Base-by-base conservation (phyloP, 2,888 invertebrate genomes). In the Oscheius sp. region DNA sequence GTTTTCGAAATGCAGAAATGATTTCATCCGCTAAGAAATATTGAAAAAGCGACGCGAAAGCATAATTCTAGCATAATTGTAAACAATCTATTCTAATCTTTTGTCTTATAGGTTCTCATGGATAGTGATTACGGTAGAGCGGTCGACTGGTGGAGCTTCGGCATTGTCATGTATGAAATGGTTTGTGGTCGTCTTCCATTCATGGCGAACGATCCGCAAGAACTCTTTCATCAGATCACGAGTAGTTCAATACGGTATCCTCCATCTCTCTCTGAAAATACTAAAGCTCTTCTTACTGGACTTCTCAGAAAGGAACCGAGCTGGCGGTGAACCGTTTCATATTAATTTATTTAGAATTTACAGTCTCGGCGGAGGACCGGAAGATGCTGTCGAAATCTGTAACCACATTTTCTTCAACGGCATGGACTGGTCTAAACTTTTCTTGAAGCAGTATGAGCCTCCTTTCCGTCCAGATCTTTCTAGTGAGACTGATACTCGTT, bases 111-210 rank as follows among this genome's bases (percentile, higher is more conserved):
- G 90, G 92, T 94, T 82, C 90, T 97, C 75, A 96, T 96, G 88
- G 97, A 97, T 89, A 94, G 93, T 85, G 95, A 97, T 90, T 95
- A 95, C 87, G 94, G 94, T 1, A 90, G 93, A 75, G 93, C 93
- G 12, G 95, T 95, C n/a, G 94, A 95, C 88, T 95, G 94, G 94
- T 98, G 97, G 98, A 96, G 97, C 68, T 87, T 89, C 0, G 97
- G 97, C 75, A 97, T 98, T 63, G 97, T 85, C 8, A 78, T 85
- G 80, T 98, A 98, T 88, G 98, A 99, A 91, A 98, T 98, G 98
- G 93, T 97, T 91, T 95, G 95, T 89, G 98, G 98, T 66, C 91
- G 98, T 77, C 91, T 99, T 88, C 98, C 98, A 64, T 98, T 99
- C 90, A 97, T 96, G 89, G 95, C 95, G 89, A 86, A 88, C 50